Evolutionary conservation across 2,113 vertebrate genomes (phyloP), one percentile per base, ranked within the genome.

Genomic region (Zosterops hypoxanthus): DNA sequence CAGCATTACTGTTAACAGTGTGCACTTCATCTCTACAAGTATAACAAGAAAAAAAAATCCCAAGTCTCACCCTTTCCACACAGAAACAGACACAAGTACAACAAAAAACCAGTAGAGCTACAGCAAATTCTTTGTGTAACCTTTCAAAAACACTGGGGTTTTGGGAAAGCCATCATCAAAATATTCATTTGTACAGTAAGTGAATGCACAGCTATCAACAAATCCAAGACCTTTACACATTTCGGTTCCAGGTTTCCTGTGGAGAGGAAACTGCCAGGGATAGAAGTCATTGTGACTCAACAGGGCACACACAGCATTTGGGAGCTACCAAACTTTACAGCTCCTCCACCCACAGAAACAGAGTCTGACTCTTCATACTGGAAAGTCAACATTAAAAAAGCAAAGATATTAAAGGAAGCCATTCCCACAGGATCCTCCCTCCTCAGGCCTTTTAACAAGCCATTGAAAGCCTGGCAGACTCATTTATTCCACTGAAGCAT

Each of bases 281-380:
- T 46, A 80, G 31, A 69, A 82, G 31, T 23, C 41, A 50, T 55
- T 31, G 36, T 91, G 90, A 93, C 78, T 93, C 88, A 92, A 21
- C 1, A 8, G 2, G 31, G 50, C 59, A 73, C 0, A 0, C 31
- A 52, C 4, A 69, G 28, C 63, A 72, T 69, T 85, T 69, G 64
- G 36, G 53, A 39, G 46, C 63, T 53, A 46, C 66, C 46, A 61
- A 69, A 9, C 25, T 47, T 59, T 56, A 60, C 33, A 76, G 49
- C 53, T 91, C 73, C 84, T 82, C 82, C 84, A 79, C 84, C 87
- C 90, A 71, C 13, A 4, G 3, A 92, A 71, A 39, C 69, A 47
- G 31, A 73, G 53, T 15, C 52, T 82, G 85, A 78, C 65, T 61
- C 42, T 11, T 31, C 50, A 50, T 23, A 39, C 56, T 59, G 69